Evolutionary conservation across 2,113 vertebrate genomes (phyloP).

Genomic region (Sinocyclocheilus grahami): DNA sequence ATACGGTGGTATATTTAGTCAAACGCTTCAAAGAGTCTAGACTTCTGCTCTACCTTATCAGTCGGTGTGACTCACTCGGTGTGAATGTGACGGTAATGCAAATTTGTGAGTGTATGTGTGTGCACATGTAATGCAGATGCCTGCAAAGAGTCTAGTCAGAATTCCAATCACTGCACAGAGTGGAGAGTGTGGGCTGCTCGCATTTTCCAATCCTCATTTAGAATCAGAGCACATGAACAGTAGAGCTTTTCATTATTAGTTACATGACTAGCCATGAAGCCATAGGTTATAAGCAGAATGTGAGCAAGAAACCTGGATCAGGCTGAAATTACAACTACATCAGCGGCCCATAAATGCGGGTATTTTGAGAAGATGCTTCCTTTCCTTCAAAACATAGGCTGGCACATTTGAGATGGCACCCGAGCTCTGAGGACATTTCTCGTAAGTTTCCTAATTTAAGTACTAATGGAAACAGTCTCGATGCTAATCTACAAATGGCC

Average conservation of each 20-base stretch:
- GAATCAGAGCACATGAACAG: conserved; percentile 47
- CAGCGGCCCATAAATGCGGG: not conserved
- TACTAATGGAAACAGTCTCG: conserved; percentile 22
- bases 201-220: conserved; percentile 49
- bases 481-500: conserved; percentile 36
- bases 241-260: conserved; percentile 50
- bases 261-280: conserved; percentile 49
- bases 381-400: not conserved
- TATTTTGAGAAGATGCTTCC: not conserved
- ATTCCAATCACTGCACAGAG: conserved; percentile 47
- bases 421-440: conserved; percentile 29
- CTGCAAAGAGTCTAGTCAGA: conserved; percentile 46
- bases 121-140: conserved; percentile 45
- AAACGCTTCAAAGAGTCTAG: conserved; percentile 47
- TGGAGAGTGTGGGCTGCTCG: conserved; percentile 50
- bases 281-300: conserved; percentile 34
- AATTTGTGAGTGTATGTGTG: conserved; percentile 34
- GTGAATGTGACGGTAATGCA: conserved; percentile 44
- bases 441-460: conserved; percentile 37
- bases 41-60: conserved; percentile 49
- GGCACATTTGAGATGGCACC: conserved; percentile 13
- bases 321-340: not conserved
- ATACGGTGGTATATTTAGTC: conserved; percentile 25
- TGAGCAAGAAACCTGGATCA: not conserved
- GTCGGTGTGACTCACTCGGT: conserved; percentile 47